These are phyloP conservation scores for Colaptes auratus DNA, from an alignment of 2,113 vertebrate genomes.

Conservation along the genomic window DNA sequence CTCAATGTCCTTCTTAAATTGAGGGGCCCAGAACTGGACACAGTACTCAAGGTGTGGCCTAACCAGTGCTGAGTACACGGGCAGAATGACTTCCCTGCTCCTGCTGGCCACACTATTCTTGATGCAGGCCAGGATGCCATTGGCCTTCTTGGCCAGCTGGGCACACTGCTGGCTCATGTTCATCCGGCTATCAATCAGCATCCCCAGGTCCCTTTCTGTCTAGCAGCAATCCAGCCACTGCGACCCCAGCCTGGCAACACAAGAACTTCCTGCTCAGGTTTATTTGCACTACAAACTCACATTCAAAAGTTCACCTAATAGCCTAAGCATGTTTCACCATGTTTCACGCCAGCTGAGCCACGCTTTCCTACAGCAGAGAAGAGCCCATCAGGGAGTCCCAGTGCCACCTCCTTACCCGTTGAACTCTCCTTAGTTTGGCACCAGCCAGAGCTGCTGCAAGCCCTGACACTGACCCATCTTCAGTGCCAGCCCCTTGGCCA, in stretches of 20 bases:
- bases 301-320: neutral
- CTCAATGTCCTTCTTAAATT: too few relatives aligned
- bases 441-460: conserved; percentile 95
- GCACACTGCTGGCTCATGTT: too few relatives aligned
- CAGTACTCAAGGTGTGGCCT: too few relatives aligned
- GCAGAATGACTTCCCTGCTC: too few relatives aligned
- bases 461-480: conserved; percentile 87
- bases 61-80: too few relatives aligned
- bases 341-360: neutral
- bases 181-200: too few relatives aligned
- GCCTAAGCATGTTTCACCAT: neutral
- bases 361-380: neutral
- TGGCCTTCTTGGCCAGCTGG: too few relatives aligned
- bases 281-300: neutral
- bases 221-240: too few relatives aligned
- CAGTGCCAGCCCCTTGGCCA: conserved; percentile 76
- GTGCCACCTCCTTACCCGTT: conserved; percentile 82
- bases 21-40: too few relatives aligned
- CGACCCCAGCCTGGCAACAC: neutral
- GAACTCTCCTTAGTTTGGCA: conserved; percentile 96
- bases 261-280: neutral
- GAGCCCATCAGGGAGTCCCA: accelerated
- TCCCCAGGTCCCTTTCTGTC: too few relatives aligned
- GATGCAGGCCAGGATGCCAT: too few relatives aligned
- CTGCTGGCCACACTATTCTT: too few relatives aligned